Evolutionary conservation across 2,888 invertebrate species (phyloP).

Genomic region (Aphrophora alni): DNA sequence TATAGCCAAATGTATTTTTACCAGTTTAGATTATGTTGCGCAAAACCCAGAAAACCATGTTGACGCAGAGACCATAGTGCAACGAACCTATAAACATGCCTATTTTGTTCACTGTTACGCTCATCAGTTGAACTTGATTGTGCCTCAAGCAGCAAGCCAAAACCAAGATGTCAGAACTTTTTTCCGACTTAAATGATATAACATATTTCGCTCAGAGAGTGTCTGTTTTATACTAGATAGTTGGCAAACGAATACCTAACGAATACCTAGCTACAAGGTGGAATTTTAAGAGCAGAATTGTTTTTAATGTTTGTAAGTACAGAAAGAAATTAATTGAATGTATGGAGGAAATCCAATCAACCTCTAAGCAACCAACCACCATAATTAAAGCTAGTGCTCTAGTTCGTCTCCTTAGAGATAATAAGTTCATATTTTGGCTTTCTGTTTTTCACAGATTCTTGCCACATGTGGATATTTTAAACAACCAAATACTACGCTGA

Average conservation of each 20-base stretch:
- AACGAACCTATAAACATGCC: slow-evolving; percentile 10
- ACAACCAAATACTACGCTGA: slow-evolving; percentile 43
- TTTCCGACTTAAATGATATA: slow-evolving; percentile 33
- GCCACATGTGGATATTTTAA: slow-evolving; percentile 50
- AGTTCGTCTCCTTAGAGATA: slow-evolving; percentile 26
- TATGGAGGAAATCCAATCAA: slow-evolving; percentile 48
- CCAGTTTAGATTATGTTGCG: slow-evolving; percentile 40
- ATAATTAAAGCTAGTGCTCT: slow-evolving; percentile 29
- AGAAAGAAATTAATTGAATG: slow-evolving; percentile 48
- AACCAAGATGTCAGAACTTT: slow-evolving; percentile 41
- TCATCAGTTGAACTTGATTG: slow-evolving; percentile 46
- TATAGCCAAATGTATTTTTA: too few species aligned
- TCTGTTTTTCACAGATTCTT: slow-evolving; percentile 50
- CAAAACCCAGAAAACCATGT: slow-evolving; percentile 39
- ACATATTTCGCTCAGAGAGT: slow-evolving; percentile 45
- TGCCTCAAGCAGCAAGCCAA: slow-evolving; percentile 36
- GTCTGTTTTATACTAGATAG: slow-evolving; percentile 36
- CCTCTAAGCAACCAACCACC: slow-evolving; percentile 36
- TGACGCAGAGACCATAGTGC: slow-evolving; percentile 25
- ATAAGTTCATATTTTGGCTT: slow-evolving; percentile 45
- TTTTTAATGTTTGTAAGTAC: slow-evolving; percentile 44
- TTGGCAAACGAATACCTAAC: slow-evolving; percentile 12
- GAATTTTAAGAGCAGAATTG: slow-evolving; percentile 19
- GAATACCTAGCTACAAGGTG: neutral
- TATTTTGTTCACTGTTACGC: slow-evolving; percentile 40